These are phyloP conservation scores for Notechis scutatus DNA, from an alignment of 2,113 vertebrate species.

Conservation along the genomic window DNA sequence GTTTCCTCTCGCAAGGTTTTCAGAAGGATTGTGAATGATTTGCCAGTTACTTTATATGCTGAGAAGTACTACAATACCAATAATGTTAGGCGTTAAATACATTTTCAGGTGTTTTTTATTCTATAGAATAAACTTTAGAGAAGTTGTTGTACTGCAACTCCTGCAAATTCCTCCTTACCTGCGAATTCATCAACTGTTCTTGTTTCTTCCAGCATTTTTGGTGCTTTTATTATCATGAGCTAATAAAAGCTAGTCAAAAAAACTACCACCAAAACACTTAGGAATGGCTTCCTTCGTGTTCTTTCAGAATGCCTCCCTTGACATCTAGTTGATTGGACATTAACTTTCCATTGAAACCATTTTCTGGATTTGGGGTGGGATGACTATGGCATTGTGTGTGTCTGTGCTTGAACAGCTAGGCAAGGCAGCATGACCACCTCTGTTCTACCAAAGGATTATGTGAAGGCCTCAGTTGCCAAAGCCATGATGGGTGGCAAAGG, in stretches of 20 bases:
- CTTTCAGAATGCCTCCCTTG: neutral
- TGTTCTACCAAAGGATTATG: neutral
- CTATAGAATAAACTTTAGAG: neutral
- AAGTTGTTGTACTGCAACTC: neutral
- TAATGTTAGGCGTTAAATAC: neutral
- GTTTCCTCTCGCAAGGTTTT: neutral
- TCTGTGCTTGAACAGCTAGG: neutral
- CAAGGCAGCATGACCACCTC: neutral
- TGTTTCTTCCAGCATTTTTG: neutral
- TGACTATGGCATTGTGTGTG: neutral
- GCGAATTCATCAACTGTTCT: neutral
- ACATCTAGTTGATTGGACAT: neutral
- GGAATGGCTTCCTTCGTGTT: neutral
- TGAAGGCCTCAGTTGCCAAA: neutral
- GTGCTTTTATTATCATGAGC: neutral
- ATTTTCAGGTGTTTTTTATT: neutral
- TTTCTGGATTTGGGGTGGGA: neutral
- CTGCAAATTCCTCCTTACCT: neutral
- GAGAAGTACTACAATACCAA: neutral
- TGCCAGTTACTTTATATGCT: neutral
- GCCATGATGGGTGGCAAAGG: neutral
- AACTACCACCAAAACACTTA: neutral
- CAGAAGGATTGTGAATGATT: neutral
- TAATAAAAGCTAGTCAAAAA: neutral
- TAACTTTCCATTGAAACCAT: neutral